Conservation (phyloP, 2,888 invertebrate species). For the Melinaea marsaeus region DNA sequence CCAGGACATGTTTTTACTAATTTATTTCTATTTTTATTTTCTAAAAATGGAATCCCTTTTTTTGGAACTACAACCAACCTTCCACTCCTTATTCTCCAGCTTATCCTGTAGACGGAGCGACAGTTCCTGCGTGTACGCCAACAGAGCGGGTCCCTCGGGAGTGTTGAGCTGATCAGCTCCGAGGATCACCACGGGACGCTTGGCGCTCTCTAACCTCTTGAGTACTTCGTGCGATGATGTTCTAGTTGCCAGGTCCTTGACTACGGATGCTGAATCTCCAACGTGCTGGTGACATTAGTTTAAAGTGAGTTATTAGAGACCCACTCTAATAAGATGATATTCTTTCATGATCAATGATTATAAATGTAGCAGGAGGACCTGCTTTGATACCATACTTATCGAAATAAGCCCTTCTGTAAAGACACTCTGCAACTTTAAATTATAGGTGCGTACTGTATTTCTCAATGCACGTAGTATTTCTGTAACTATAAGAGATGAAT, state of each 20-base stretch:
- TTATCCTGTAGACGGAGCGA: constrained; percentile 79
- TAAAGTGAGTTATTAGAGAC: not conserved
- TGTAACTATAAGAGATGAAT: not conserved
- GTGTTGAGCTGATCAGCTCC: constrained; percentile 91
- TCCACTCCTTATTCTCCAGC: constrained; percentile 73
- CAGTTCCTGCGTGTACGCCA: constrained; percentile 85
- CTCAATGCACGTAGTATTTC: too few species aligned
- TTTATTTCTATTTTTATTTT: too few species aligned
- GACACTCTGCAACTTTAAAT: too few species aligned
- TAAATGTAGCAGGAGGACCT: too few species aligned
- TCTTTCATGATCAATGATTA: too few species aligned
- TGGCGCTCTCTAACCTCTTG: constrained; percentile 84
- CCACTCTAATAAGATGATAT: too few species aligned
- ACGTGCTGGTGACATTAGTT: constrained; percentile 79
- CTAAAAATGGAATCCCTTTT: too few species aligned
- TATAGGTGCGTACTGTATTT: too few species aligned
- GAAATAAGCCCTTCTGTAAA: too few species aligned
- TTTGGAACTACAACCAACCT: constrained; percentile 47
- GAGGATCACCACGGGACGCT: constrained; percentile 94
- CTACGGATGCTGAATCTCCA: constrained; percentile 85
- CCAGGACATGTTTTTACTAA: too few species aligned
- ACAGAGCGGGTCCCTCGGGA: constrained; percentile 86
- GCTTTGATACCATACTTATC: too few species aligned
- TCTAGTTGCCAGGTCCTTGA: constrained; percentile 87
- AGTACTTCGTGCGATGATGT: constrained; percentile 72